These are phyloP conservation scores for Tachypleus tridentatus DNA, from an alignment of 1,140 invertebrate species.

Conservation along the genomic window DNA sequence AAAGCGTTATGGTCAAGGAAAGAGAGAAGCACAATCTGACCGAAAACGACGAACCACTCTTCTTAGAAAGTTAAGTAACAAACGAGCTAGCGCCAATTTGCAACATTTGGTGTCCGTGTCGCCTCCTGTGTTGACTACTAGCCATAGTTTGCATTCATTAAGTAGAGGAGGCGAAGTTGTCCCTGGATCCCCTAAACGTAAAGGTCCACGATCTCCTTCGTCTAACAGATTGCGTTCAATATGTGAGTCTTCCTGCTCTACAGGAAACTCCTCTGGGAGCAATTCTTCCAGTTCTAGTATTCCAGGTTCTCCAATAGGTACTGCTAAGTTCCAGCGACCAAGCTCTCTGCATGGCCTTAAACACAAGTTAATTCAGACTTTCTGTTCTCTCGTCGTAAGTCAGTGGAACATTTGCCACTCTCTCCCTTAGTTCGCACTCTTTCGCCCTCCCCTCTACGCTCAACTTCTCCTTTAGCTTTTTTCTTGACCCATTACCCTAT, in stretches of 20 bases:
- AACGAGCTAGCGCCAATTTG: slow-evolving; percentile 69
- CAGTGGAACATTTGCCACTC: slow-evolving; percentile 87
- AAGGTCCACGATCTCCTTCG: slow-evolving; percentile 41
- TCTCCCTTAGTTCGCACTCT: slow-evolving; percentile 90
- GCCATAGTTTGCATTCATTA: slow-evolving; percentile 56
- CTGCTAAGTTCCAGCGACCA: slow-evolving; percentile 50
- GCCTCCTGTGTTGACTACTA: slow-evolving; percentile 32
- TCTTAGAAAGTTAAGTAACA: slow-evolving; percentile 76
- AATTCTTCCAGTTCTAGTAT: slow-evolving; percentile 50
- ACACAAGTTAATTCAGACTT: slow-evolving; percentile 65
- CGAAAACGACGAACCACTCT: slow-evolving; percentile 77
- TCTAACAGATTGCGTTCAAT: slow-evolving; percentile 36
- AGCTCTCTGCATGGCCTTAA: slow-evolving; percentile 90
- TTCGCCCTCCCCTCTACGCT: slow-evolving; percentile 67
- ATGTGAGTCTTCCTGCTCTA: slow-evolving; percentile 36
- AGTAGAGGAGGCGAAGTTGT: slow-evolving; percentile 27
- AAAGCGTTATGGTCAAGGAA: slow-evolving; percentile 20
- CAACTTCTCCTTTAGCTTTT: slow-evolving; percentile 69
- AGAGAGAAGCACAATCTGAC: slow-evolving; percentile 41
- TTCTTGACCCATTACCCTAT: slow-evolving; percentile 35
- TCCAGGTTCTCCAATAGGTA: slow-evolving; percentile 45
- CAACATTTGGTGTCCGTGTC: slow-evolving; percentile 49
- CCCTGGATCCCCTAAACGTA: slow-evolving; percentile 27
- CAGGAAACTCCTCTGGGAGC: slow-evolving; percentile 44
- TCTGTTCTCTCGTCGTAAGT: slow-evolving; percentile 74